Evolutionary conservation across 2,888 invertebrate species (phyloP).

Genomic region (Caenorhabditis drosophilae): DNA sequence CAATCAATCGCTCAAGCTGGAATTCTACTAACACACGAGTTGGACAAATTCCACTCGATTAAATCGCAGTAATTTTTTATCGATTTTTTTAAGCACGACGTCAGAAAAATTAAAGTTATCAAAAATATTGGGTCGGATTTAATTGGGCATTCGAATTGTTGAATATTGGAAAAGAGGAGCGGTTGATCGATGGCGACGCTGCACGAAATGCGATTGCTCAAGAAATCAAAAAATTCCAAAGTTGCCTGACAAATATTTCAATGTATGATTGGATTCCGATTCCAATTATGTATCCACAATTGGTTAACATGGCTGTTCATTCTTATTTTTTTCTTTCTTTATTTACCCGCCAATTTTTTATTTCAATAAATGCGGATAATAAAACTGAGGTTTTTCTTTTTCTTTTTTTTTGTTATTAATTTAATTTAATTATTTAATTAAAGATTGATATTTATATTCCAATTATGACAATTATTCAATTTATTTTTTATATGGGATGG

Average conservation of each 20-base stretch:
- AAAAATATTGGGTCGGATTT: constrained; percentile 62
- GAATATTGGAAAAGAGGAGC: constrained; percentile 41
- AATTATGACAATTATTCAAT: constrained; percentile 9
- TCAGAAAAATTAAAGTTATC: constrained; percentile 21
- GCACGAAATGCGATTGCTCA: constrained; percentile 37
- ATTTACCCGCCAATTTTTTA: constrained; percentile 52
- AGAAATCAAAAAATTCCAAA: constrained; percentile 43
- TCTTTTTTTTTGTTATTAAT: constrained; percentile 5
- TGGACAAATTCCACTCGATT: constrained; percentile 32
- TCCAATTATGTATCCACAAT: constrained; percentile 60
- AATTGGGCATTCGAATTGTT: constrained; percentile 58
- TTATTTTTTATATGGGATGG: constrained; percentile 40
- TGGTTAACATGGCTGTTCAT: constrained; percentile 61
- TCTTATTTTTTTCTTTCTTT: constrained; percentile 60
- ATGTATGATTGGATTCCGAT: constrained; percentile 57
- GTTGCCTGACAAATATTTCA: constrained; percentile 38
- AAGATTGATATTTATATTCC: constrained; percentile 2
- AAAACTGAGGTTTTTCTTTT: constrained; percentile 41
- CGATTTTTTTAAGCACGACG: neutral
- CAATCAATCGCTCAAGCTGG: constrained; percentile 41
- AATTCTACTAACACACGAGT: constrained; percentile 29
- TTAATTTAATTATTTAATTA: neutral
- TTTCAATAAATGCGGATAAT: constrained; percentile 32
- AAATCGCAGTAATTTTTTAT: constrained; percentile 12
- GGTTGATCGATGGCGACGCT: constrained; percentile 39